phyloP scores from a whole-genome alignment of 2,113 vertebrate species.

The Thermophis baileyi region DNA sequence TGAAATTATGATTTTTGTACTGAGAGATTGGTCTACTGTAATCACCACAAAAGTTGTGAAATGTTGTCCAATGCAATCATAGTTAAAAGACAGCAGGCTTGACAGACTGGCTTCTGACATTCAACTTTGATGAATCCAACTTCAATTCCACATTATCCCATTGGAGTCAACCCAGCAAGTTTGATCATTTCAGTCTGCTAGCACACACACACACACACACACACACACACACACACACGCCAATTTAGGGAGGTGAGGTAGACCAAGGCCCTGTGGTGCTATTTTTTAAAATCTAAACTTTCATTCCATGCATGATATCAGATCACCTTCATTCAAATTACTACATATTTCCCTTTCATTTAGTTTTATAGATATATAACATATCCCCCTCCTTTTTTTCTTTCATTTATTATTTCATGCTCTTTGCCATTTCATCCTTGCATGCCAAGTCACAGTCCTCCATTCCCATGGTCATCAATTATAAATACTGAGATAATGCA shows the following conservation, averaged over 20 bases:
- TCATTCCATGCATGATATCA: background rate
- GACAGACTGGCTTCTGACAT: background rate
- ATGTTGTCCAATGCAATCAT: background rate
- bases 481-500: background rate
- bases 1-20: background rate
- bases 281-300: background rate
- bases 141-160: background rate
- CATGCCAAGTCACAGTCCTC: background rate
- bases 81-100: background rate
- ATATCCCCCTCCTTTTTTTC: background rate
- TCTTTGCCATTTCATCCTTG: background rate
- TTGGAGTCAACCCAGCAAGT: background rate
- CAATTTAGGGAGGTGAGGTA: background rate
- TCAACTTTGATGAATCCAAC: background rate
- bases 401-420: background rate
- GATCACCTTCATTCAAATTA: background rate
- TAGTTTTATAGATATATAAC: background rate
- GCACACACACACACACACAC: too few relatives aligned
- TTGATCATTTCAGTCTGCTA: background rate
- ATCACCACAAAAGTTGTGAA: background rate
- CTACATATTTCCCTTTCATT: background rate
- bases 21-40: background rate
- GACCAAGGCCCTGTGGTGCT: background rate
- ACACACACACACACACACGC: background rate
- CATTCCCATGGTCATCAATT: background rate